A percentile compares a stretch with the other conserved stretches of the same genome.
Conservation (phyloP, 2,888 invertebrate genomes). For the Drymonia ruficornis region DNA sequence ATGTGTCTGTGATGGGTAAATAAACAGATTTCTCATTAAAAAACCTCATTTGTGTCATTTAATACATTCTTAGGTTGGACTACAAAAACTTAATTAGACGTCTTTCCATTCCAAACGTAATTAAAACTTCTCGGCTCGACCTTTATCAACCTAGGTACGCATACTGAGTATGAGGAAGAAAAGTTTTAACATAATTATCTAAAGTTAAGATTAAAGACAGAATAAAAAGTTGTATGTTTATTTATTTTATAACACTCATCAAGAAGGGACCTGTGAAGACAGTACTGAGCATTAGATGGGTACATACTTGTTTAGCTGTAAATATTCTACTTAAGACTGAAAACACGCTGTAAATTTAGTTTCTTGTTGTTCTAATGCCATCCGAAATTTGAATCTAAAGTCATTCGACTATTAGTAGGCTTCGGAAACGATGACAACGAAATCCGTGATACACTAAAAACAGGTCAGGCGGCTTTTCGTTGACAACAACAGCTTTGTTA, state of each 20-base stretch:
- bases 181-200: constrained; percentile 6
- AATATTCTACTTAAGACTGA: background rate
- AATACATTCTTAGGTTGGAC: background rate
- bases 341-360: background rate
- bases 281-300: no score
- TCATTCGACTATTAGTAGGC: constrained; percentile 38
- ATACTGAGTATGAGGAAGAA: constrained; percentile 9
- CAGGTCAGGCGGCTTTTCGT: constrained; percentile 74
- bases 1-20: no score
- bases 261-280: no score
- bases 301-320: no score
- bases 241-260: no score
- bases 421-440: constrained; percentile 54
- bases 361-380: background rate
- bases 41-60: constrained; percentile 1
- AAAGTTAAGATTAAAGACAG: background rate
- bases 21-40: no score
- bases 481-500: constrained; percentile 82
- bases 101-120: constrained; percentile 12
- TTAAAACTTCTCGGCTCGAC: constrained; percentile 20
- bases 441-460: constrained; percentile 70
- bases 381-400: constrained; percentile 15
- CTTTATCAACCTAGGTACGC: constrained; percentile 14
- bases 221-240: background rate
- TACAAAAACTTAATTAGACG: constrained; percentile 6